Percentiles rank a stretch among this genome's conserved stretches.
Conservation (phyloP, 2,797 vertebrate genomes). For the Microhierax caerulescens region DNA sequence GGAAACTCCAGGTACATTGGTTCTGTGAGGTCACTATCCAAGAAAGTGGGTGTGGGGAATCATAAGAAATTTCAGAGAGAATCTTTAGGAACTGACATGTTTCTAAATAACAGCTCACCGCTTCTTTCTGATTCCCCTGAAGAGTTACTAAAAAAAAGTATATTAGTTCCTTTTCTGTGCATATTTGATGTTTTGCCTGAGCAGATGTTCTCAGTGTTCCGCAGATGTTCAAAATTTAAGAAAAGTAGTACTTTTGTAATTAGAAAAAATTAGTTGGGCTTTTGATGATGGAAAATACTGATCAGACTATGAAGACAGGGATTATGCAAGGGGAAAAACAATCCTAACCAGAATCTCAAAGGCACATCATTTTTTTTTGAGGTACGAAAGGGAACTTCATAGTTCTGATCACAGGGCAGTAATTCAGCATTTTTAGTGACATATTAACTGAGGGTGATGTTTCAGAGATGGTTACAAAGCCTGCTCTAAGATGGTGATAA, state of each 20-base stretch:
- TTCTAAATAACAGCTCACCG: neutral
- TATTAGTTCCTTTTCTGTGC: neutral
- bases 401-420: neutral
- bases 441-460: neutral
- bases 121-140: neutral
- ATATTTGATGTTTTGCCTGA: neutral
- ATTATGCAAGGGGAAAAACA: neutral
- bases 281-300: neutral
- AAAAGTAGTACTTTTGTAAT: neutral
- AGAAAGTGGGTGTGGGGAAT: neutral
- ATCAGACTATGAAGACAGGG: neutral
- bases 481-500: neutral
- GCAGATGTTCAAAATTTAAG: neutral
- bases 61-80: neutral
- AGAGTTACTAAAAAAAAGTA: neutral
- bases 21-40: neutral
- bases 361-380: neutral
- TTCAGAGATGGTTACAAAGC: neutral
- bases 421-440: neutral
- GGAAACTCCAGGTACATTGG: slow-evolving; percentile 89
- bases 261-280: neutral
- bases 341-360: neutral
- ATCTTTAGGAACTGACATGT: neutral
- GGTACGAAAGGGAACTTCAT: neutral
- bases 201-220: neutral